phyloP scores from a whole-genome alignment of 2,113 vertebrate genomes.

The Apaloderma vittatum region DNA sequence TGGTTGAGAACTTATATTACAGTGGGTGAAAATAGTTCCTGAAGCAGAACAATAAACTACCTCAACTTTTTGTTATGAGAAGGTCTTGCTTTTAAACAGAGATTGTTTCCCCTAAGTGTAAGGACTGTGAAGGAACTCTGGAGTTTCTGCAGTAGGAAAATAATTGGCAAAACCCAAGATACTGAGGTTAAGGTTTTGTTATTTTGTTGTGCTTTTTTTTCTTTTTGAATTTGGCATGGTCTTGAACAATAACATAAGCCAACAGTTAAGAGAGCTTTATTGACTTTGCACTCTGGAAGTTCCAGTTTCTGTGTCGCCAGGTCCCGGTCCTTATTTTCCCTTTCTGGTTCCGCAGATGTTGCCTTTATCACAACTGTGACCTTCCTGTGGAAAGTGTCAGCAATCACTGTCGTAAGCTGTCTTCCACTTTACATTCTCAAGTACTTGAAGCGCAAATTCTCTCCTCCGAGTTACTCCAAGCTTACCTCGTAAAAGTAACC shows the following conservation, averaged over 20 bases:
- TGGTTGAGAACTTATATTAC: not conserved
- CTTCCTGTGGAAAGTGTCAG: conserved; percentile 98
- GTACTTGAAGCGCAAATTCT: conserved; percentile 96
- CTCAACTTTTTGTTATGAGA: not conserved
- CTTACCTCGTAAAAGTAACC: conserved; percentile 85
- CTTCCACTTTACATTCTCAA: conserved; percentile 99
- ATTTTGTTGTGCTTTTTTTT: not conserved
- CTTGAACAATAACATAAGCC: not conserved
- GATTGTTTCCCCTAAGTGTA: not conserved
- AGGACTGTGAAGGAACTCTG: not conserved
- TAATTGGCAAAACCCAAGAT: not conserved
- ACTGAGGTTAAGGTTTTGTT: not conserved
- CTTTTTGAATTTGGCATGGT: not conserved
- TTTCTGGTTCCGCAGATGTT: conserved; percentile 82
- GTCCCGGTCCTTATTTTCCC: not conserved
- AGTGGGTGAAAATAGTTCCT: not conserved
- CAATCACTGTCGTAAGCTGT: conserved; percentile 96
- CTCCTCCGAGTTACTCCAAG: conserved; percentile 97
- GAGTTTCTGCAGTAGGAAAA: not conserved
- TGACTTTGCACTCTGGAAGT: not conserved
- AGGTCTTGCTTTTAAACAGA: not conserved
- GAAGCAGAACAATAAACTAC: not conserved
- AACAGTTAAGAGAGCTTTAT: not conserved
- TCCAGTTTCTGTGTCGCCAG: not conserved
- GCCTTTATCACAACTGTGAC: conserved; percentile 93